Evolutionary conservation across 2,113 vertebrate genomes (phyloP), one percentile per base, ranked within the genome.

Genomic region (Sander lucioperca): DNA sequence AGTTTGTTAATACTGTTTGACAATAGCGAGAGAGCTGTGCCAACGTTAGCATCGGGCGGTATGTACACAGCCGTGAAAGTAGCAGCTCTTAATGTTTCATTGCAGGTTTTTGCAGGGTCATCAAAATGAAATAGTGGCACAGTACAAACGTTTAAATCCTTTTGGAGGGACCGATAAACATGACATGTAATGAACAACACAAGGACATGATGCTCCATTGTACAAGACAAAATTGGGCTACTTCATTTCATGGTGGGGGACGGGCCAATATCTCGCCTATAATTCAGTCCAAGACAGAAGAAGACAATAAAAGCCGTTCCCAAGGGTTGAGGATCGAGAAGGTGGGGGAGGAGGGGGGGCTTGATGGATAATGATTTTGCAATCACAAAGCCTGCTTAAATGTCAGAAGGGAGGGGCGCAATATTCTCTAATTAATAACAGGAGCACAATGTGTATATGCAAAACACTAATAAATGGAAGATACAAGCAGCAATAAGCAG

Each of bases 361-460:
- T 59, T 81, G 77, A 86, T 65, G 59, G 80, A 84, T 74, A 73
- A 79, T 47, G 30, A 45, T 72, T 84, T 81, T 79, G 47, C 61
- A 64, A 78, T 86, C 74, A 59, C 36, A 18, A 74, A 80, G 77
- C 36, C 70, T 43, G 45, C 64, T 74, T 69, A 77, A 91, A 89
- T 83, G 81, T 88, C 61, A 81, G 9, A 51, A 54, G 66, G 76
- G 61, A 82, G 66, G 6, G 25, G 70, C 4, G 5, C 43, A 81
- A 83, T 66, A 83, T 80, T 71, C 45, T 79, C 84, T 23, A 50
- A 77, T 93, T 83, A 88, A 85, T 88, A 85, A 85, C 63, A 25
- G 15, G 25, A 79, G 51, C 25, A 48, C 21, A 43, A 25, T 51
- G 58, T 66, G 30, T 74, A 69, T 77, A 47, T 54, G 74, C 56